These are phyloP conservation scores for Zygaena filipendulae DNA, from an alignment of 2,888 invertebrate genomes.

Conservation along the genomic window DNA sequence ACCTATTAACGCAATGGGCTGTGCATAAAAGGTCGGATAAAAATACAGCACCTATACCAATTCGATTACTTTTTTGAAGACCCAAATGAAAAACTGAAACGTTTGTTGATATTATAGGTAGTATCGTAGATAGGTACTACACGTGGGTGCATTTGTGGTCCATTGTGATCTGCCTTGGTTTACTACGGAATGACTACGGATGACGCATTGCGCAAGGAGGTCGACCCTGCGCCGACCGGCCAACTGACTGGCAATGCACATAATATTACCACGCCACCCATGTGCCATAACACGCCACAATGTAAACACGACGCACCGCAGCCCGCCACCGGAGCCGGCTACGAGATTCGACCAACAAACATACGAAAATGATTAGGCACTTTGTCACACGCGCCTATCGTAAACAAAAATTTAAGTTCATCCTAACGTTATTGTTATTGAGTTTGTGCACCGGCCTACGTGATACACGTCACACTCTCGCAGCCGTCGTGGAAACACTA, in stretches of 20 bases:
- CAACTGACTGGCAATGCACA: slow-evolving; percentile 20
- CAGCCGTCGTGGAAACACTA: slow-evolving; percentile 44
- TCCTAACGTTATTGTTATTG: slow-evolving; percentile 30
- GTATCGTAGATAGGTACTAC: too few relatives aligned
- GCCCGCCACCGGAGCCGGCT: too few relatives aligned
- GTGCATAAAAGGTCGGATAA: too few relatives aligned
- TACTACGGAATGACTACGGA: too few relatives aligned
- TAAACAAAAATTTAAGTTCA: slow-evolving; percentile 32
- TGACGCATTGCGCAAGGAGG: slow-evolving; percentile 36
- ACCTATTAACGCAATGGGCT: too few relatives aligned
- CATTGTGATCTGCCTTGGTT: too few relatives aligned
- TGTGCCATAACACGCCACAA: slow-evolving; percentile 30
- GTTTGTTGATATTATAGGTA: too few relatives aligned
- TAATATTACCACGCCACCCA: too few relatives aligned
- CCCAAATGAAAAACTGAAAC: too few relatives aligned
- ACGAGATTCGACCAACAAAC: slow-evolving; percentile 17
- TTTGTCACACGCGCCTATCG: slow-evolving; percentile 25
- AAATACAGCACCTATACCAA: too few relatives aligned
- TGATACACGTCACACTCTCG: slow-evolving; percentile 41
- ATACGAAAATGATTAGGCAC: slow-evolving; percentile 16
- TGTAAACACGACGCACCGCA: slow-evolving; percentile 35
- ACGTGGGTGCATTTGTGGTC: too few relatives aligned
- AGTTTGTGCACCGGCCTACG: slow-evolving; percentile 20
- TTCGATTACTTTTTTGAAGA: too few relatives aligned
- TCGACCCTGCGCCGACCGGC: slow-evolving; percentile 23